Conservation (phyloP, 2,797 vertebrate genomes). For the Pipistrellus pipistrellus region DNA sequence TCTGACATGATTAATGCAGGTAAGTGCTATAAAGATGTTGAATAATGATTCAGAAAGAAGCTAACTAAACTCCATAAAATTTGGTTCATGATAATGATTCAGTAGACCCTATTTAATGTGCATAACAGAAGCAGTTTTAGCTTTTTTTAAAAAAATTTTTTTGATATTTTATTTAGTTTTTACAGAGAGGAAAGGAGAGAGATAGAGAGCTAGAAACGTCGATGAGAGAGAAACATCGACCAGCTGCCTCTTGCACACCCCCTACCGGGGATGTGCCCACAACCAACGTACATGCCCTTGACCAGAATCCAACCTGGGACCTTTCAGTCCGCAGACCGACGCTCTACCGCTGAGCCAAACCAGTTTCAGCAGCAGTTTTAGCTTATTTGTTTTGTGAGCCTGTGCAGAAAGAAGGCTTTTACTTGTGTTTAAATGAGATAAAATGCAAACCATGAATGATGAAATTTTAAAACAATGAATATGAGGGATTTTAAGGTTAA, state of each 20-base stretch:
- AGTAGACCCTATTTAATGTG: background rate
- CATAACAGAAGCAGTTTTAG: background rate
- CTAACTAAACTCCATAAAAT: conserved; percentile 29
- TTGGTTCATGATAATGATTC: background rate
- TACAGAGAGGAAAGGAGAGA: no score
- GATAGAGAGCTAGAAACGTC: no score
- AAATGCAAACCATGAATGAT: background rate
- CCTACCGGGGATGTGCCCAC: no score
- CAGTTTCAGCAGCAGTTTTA: background rate
- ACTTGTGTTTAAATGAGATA: background rate
- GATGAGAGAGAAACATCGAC: no score
- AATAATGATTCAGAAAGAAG: conserved; percentile 4
- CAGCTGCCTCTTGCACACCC: no score
- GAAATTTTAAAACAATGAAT: background rate
- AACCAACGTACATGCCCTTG: no score
- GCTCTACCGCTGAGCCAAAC: no score
- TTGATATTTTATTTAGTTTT: no score
- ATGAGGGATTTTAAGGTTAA: background rate
- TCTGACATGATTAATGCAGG: conserved; percentile 13
- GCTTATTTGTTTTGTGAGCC: background rate
- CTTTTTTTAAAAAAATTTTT: no score
- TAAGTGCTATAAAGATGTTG: conserved; percentile 22
- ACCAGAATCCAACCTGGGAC: no score
- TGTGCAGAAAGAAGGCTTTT: background rate
- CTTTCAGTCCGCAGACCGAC: no score